Evolutionary conservation across 2,797 vertebrate genomes (phyloP).

Genomic region (Ptychobarbus kaznakovi): DNA sequence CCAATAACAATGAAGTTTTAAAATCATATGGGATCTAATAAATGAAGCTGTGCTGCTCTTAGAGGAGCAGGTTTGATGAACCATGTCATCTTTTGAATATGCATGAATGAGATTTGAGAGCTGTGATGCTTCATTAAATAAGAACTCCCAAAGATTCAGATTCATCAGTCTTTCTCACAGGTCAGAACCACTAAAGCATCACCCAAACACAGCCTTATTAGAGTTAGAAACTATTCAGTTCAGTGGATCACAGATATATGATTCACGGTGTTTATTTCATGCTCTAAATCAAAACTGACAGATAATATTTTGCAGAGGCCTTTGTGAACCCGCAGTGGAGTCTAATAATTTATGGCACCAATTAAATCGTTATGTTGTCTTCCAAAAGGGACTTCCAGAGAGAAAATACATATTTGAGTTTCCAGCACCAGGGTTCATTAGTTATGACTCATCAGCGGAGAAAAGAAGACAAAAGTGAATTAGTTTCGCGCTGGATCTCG

Average conservation of each 20-base stretch:
- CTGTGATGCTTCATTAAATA: not conserved
- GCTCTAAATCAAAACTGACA: constrained; percentile 53
- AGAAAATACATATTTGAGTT: constrained; percentile 38
- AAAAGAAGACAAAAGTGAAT: constrained; percentile 23
- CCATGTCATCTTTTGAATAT: not conserved
- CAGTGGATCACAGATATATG: not conserved
- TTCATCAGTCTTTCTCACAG: not conserved
- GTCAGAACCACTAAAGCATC: not conserved
- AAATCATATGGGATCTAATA: not conserved
- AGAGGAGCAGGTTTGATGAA: not conserved
- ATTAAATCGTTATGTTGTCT: constrained; percentile 48
- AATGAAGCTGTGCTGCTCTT: not conserved
- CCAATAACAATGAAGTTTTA: not conserved
- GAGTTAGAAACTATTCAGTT: not conserved
- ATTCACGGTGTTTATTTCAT: not conserved
- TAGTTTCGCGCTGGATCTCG: constrained; percentile 35
- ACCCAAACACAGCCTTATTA: not conserved
- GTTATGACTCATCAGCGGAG: constrained; percentile 49
- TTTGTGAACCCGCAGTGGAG: constrained; percentile 28
- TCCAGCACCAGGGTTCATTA: constrained; percentile 42
- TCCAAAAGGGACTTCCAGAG: constrained; percentile 17
- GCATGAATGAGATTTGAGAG: not conserved
- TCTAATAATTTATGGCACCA: constrained; percentile 40
- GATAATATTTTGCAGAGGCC: constrained; percentile 44
- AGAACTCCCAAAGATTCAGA: not conserved